These are phyloP conservation scores for Peromyscus attwateri DNA, from an alignment of 2,797 vertebrate genomes.

Conservation along the genomic window DNA sequence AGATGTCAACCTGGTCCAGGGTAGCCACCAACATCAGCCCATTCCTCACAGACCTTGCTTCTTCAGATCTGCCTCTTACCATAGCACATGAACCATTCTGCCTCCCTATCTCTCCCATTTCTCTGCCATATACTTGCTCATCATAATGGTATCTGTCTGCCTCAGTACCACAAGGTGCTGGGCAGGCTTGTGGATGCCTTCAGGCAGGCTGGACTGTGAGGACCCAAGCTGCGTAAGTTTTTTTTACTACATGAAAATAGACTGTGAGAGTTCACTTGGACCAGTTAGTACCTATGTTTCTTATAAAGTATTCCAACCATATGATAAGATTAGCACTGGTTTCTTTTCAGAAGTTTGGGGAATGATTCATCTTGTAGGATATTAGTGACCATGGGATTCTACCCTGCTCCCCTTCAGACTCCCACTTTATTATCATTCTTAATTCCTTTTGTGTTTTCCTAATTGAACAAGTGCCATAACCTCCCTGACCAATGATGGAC, in stretches of 20 bases:
- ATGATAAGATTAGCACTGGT: not conserved
- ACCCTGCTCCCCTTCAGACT: not conserved
- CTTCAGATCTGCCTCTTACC: too few species aligned
- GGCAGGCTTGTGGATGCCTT: too few species aligned
- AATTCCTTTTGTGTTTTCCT: not conserved
- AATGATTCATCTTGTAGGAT: not conserved
- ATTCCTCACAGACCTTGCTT: too few species aligned
- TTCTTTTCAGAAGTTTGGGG: slow-evolving; percentile 18
- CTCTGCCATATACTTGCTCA: too few species aligned
- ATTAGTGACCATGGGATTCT: not conserved
- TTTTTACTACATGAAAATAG: not conserved
- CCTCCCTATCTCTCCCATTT: too few species aligned
- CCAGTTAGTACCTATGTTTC: not conserved
- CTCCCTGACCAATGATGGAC: not conserved
- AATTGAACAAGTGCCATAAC: not conserved
- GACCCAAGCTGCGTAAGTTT: not conserved
- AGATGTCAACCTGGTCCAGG: too few species aligned
- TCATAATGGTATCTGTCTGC: too few species aligned
- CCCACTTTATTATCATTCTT: not conserved
- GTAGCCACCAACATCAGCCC: too few species aligned
- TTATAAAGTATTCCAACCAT: not conserved
- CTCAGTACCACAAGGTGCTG: too few species aligned
- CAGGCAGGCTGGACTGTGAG: too few species aligned
- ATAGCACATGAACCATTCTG: too few species aligned
- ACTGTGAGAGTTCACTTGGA: not conserved